phyloP scores from a whole-genome alignment of 2,113 vertebrate genomes.

The Pandion haliaetus region DNA sequence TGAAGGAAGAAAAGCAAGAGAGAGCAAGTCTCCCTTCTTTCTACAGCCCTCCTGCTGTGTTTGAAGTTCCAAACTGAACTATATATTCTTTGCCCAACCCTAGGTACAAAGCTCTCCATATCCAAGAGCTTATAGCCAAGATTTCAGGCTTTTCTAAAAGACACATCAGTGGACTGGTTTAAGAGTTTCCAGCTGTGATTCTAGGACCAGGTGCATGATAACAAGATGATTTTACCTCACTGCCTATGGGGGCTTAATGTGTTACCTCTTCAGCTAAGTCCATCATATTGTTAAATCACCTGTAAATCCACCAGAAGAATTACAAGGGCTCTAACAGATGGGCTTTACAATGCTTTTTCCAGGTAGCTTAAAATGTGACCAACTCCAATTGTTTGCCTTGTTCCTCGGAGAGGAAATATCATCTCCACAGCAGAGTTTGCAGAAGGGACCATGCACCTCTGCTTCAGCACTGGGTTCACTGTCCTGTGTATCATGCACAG shows the following conservation, averaged over 20 bases:
- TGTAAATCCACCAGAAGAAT: background rate
- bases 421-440: background rate
- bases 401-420: background rate
- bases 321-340: background rate
- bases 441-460: rapidly evolving
- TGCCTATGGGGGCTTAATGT: background rate
- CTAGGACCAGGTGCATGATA: background rate
- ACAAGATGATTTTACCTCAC: background rate
- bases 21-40: background rate
- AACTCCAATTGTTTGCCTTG: background rate
- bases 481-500: too few relatives aligned
- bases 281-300: background rate
- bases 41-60: background rate
- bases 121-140: background rate
- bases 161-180: background rate
- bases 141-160: background rate
- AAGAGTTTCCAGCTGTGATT: background rate
- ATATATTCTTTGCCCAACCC: background rate
- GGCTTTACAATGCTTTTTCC: background rate
- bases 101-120: background rate
- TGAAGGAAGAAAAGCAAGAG: background rate
- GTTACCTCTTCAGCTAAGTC: background rate
- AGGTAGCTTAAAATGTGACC: background rate
- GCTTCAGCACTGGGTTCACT: background rate
- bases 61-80: background rate